These are phyloP conservation scores for Penaeus indicus DNA, from an alignment of 1,140 invertebrate genomes.

Conservation along the genomic window DNA sequence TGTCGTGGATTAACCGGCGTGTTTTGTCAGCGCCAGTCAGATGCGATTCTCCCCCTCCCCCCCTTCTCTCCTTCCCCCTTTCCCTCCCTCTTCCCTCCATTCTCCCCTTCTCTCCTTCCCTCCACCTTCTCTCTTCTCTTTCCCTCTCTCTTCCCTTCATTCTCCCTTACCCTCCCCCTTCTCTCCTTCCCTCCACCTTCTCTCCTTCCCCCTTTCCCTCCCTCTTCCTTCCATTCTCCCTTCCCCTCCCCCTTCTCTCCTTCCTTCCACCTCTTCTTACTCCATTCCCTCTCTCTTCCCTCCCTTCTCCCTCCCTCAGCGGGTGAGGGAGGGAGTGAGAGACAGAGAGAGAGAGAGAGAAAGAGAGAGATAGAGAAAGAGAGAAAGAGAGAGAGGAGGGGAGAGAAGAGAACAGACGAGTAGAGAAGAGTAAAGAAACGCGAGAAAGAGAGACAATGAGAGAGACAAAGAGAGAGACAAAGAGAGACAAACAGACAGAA, in stretches of 20 bases:
- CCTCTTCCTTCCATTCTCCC: not conserved
- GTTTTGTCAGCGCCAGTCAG: conserved; percentile 30
- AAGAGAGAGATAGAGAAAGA: not conserved
- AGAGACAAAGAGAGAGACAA: too few relatives aligned
- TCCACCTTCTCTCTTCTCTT: not conserved
- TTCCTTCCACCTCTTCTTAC: not conserved
- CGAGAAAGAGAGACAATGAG: too few relatives aligned
- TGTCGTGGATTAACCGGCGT: conserved; percentile 54
- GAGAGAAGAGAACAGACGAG: too few relatives aligned
- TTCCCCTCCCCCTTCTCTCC: not conserved
- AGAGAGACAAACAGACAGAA: too few relatives aligned
- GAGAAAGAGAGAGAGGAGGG: too few relatives aligned
- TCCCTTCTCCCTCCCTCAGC: not conserved
- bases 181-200: too few relatives aligned
- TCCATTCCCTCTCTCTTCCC: not conserved
- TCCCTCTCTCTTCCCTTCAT: too few relatives aligned
- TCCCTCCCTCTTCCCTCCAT: not conserved
- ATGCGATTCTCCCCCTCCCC: not conserved
- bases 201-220: not conserved
- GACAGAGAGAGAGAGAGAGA: not conserved
- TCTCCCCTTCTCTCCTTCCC: not conserved
- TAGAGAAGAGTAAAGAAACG: too few relatives aligned
- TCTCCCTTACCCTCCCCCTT: too few relatives aligned
- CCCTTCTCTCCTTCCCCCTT: not conserved
- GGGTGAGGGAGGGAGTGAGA: not conserved